Evolutionary conservation across 2,888 invertebrate species (phyloP).

Genomic region (Hydrotaea cyrtoneurina): DNA sequence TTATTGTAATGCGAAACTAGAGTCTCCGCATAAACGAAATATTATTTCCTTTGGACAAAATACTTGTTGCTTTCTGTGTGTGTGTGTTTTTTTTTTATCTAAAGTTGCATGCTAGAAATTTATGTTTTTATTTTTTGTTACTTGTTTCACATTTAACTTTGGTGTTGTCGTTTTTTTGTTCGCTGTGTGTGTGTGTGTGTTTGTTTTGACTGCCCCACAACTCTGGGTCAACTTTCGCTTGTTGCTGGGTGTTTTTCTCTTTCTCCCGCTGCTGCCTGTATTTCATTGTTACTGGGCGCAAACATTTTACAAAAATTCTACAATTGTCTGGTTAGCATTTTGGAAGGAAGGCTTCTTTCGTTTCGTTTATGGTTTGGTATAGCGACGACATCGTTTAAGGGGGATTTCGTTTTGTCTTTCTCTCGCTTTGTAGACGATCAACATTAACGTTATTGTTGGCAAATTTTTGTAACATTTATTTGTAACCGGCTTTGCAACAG

Average conservation of each 20-base stretch:
- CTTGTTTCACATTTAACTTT: conserved; percentile 27
- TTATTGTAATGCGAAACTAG: conserved; percentile 18
- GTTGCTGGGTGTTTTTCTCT: conserved; percentile 70
- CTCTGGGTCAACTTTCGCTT: conserved; percentile 79
- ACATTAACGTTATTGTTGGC: conserved; percentile 30
- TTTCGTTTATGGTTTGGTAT: not conserved
- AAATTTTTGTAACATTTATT: conserved; percentile 29
- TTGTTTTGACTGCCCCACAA: conserved; percentile 60
- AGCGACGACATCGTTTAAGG: too few species aligned
- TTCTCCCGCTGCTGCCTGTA: not conserved
- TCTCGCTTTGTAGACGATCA: not conserved
- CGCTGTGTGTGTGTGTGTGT: conserved; percentile 9
- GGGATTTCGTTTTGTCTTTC: not conserved
- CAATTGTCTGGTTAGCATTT: conserved; percentile 36
- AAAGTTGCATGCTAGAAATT: not conserved
- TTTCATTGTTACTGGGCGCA: not conserved
- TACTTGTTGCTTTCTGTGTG: not conserved
- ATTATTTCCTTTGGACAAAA: not conserved
- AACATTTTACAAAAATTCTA: conserved; percentile 23
- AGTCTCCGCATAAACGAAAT: not conserved
- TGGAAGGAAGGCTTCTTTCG: conserved; percentile 33
- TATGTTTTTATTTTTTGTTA: not conserved
- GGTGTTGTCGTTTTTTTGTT: not conserved
- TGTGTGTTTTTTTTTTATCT: too few species aligned
- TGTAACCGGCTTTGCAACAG: not conserved